phyloP scores from a whole-genome alignment of 2,797 vertebrate genomes.

The Argya squamiceps region DNA sequence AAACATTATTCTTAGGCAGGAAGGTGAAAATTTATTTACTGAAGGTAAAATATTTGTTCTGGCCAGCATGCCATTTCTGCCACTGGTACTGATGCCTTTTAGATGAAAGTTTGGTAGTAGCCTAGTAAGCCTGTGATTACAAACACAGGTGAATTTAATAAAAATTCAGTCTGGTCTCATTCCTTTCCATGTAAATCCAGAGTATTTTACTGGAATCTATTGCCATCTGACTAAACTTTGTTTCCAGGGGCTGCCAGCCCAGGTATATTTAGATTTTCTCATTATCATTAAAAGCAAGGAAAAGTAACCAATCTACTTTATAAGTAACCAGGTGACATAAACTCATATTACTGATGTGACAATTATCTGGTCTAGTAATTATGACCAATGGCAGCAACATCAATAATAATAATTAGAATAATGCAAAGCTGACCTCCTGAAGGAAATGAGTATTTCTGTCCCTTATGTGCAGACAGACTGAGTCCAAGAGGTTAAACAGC shows the following conservation, averaged over 20 bases:
- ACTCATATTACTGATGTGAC: neutral
- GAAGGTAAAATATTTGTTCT: constrained; percentile 46
- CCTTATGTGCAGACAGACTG: neutral
- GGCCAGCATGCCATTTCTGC: constrained; percentile 24
- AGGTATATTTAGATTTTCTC: neutral
- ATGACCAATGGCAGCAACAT: neutral
- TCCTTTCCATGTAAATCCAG: neutral
- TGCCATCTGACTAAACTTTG: neutral
- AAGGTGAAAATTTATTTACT: constrained; percentile 52
- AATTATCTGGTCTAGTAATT: neutral
- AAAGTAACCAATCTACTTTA: neutral
- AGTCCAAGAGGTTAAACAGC: neutral
- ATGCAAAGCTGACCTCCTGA: neutral
- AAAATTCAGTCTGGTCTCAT: neutral
- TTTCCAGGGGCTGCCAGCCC: neutral
- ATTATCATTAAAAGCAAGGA: neutral
- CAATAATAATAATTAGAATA: neutral
- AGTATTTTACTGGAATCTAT: neutral
- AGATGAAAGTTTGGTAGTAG: constrained; percentile 21
- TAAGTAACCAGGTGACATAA: neutral
- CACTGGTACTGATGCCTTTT: neutral
- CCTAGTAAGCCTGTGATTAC: neutral
- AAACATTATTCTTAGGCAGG: neutral
- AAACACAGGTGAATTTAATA: constrained; percentile 3
- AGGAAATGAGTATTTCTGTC: neutral